phyloP scores from a whole-genome alignment of 2,113 vertebrate genomes.

The Maccullochella peelii region DNA sequence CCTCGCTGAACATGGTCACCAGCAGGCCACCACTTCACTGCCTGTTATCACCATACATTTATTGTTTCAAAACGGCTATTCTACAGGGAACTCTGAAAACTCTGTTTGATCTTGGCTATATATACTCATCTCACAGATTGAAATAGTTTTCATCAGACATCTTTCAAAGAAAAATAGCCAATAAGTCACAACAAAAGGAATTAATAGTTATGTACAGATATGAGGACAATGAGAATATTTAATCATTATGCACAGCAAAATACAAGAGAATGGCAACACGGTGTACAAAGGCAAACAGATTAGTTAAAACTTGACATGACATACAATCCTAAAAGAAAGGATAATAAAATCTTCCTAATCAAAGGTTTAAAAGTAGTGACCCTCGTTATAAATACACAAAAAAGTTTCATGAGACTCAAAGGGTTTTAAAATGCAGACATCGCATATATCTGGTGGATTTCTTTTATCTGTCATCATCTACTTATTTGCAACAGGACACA shows the following conservation, averaged over 20 bases:
- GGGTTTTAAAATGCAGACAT: background rate
- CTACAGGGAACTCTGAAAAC: background rate
- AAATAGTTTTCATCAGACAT: background rate
- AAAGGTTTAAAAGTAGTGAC: background rate
- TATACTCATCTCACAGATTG: background rate
- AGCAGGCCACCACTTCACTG: background rate
- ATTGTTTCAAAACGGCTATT: background rate
- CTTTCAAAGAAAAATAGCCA: background rate
- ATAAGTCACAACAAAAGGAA: background rate
- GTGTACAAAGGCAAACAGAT: constrained; percentile 15
- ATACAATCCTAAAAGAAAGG: constrained; percentile 3
- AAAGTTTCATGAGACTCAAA: background rate
- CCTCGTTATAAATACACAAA: background rate
- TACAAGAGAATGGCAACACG: constrained; percentile 26
- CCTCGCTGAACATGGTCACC: background rate
- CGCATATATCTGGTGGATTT: background rate
- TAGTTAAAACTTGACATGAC: background rate
- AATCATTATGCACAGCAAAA: constrained; percentile 6
- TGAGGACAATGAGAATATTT: constrained; percentile 1
- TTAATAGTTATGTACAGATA: background rate
- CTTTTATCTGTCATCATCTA: background rate
- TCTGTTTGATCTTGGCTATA: background rate
- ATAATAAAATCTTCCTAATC: background rate
- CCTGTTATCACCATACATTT: background rate
- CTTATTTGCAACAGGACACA: background rate